Conservation (phyloP, 2,888 invertebrate genomes). For the Tenthredo livida region DNA sequence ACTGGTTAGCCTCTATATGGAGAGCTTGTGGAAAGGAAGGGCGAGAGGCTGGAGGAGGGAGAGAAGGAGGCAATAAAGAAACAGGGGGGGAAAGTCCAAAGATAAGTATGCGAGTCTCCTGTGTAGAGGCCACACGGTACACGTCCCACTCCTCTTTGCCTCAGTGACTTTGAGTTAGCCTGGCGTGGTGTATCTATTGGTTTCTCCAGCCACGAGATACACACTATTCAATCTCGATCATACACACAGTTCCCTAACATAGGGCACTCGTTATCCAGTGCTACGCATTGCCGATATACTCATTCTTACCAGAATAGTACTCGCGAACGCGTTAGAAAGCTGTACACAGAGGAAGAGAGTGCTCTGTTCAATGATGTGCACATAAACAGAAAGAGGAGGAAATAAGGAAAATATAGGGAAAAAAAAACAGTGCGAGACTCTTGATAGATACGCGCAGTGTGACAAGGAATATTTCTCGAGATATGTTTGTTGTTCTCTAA, state of each 20-base stretch:
- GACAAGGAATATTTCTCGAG: background rate
- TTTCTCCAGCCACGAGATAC: conserved; percentile 62
- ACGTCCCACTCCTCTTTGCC: conserved; percentile 50
- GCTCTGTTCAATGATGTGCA: background rate
- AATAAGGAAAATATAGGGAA: background rate
- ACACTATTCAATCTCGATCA: conserved; percentile 54
- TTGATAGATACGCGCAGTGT: background rate
- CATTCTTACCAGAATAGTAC: background rate
- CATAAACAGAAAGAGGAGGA: background rate
- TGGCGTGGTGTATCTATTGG: conserved; percentile 43
- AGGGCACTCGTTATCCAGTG: conserved; percentile 12
- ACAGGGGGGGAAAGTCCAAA: conserved; percentile 76
- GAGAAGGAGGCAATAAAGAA: conserved; percentile 57
- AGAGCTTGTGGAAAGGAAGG: conserved; percentile 58
- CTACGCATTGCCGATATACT: background rate
- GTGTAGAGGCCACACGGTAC: conserved; percentile 63
- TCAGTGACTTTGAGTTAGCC: conserved; percentile 50
- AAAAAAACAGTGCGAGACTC: background rate
- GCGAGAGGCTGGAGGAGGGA: conserved; percentile 62
- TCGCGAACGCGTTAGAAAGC: background rate
- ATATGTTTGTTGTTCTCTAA: conserved; percentile 12
- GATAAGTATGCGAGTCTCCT: conserved; percentile 73
- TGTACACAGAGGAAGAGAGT: background rate
- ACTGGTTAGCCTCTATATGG: conserved; percentile 76
- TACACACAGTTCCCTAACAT: conserved; percentile 41